Conservation (phyloP, 2,797 vertebrate species). For the Tenualosa ilisha region DNA sequence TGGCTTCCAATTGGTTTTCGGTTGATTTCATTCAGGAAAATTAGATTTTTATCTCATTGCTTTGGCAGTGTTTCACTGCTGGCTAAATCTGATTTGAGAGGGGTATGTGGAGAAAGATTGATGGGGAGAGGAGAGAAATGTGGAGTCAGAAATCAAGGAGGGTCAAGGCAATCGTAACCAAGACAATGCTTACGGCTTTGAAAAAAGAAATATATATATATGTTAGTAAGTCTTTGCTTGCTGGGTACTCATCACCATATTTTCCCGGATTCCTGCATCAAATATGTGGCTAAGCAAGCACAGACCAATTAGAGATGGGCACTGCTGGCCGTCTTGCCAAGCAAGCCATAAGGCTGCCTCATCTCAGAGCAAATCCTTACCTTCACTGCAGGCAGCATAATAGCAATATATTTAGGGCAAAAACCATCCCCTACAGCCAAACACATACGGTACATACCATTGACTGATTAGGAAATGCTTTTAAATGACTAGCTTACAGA, state of each 20-base stretch:
- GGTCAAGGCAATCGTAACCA: neutral
- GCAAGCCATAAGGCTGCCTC: neutral
- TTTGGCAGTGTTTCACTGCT: constrained; percentile 54
- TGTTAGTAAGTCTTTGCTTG: neutral
- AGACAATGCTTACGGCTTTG: neutral
- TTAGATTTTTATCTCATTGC: constrained; percentile 64
- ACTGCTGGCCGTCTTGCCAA: neutral
- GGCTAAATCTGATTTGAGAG: constrained; percentile 60
- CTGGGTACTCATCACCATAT: neutral
- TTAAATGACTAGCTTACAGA: neutral
- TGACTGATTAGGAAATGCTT: constrained; percentile 4
- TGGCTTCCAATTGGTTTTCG: constrained; percentile 64
- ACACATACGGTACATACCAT: neutral
- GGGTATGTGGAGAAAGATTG: constrained; percentile 49
- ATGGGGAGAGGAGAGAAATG: constrained; percentile 48
- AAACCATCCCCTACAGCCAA: neutral
- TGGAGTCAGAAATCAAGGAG: constrained; percentile 22
- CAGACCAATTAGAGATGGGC: neutral
- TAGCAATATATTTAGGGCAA: neutral
- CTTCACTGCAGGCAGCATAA: neutral
- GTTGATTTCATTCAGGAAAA: constrained; percentile 69
- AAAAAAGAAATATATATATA: neutral
- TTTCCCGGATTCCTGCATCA: neutral
- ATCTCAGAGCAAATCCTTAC: neutral
- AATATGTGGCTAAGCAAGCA: neutral